Evolutionary conservation across 1,140 invertebrate genomes (phyloP).

Genomic region (Drosophila busckii): DNA sequence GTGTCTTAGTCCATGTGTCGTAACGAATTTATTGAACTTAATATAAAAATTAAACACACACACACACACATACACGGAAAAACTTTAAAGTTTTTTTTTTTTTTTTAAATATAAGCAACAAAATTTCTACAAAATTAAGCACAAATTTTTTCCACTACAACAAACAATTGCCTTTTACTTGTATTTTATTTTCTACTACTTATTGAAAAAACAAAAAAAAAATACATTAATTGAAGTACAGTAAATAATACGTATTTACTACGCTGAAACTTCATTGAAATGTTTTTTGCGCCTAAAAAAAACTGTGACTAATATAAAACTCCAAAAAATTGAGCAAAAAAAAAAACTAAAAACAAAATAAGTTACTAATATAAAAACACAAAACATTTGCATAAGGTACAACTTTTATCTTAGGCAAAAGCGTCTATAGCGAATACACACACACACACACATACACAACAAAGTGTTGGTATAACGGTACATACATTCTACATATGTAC

Average conservation of each 20-base stretch:
- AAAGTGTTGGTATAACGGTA: slow-evolving; percentile 54
- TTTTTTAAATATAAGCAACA: slow-evolving; percentile 45
- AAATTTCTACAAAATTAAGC: slow-evolving; percentile 70
- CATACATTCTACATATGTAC: slow-evolving; percentile 75
- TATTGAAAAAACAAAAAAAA: slow-evolving; percentile 32
- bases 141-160: slow-evolving; percentile 64
- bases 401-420: slow-evolving; percentile 10
- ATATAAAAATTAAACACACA: slow-evolving; percentile 38
- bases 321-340: slow-evolving; percentile 30
- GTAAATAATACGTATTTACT: no score
- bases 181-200: slow-evolving; percentile 63
- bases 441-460: slow-evolving; percentile 8
- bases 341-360: slow-evolving; percentile 18
- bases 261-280: slow-evolving; percentile 64
- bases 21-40: slow-evolving; percentile 74
- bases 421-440: slow-evolving; percentile 11
- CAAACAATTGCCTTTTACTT: slow-evolving; percentile 74
- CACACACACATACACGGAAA: slow-evolving; percentile 7
- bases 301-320: slow-evolving; percentile 67
- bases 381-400: slow-evolving; percentile 22
- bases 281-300: slow-evolving; percentile 55
- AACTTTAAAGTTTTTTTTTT: slow-evolving; percentile 36
- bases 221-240: slow-evolving; percentile 39
- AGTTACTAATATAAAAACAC: slow-evolving; percentile 17
- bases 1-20: slow-evolving; percentile 75